phyloP scores from a whole-genome alignment of 2,113 vertebrate genomes.

The Sula dactylatra region DNA sequence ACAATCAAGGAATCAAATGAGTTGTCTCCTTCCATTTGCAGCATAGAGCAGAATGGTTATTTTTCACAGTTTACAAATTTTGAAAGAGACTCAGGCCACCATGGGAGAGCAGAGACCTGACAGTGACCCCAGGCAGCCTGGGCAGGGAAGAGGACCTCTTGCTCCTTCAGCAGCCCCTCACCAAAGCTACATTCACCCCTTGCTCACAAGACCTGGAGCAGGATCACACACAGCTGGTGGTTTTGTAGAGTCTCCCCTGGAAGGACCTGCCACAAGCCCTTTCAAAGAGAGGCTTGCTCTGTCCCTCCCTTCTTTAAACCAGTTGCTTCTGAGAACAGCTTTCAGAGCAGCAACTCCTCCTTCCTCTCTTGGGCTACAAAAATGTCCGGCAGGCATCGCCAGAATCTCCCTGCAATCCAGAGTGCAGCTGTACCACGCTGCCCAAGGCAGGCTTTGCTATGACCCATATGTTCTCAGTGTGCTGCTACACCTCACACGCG shows the following conservation, averaged over 20 bases:
- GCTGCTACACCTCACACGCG: rapidly evolving
- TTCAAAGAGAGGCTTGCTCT: not conserved
- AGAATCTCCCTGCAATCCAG: not conserved
- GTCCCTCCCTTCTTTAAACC: not conserved
- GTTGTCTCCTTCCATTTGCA: not conserved
- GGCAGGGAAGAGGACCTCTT: not conserved
- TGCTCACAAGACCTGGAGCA: not conserved
- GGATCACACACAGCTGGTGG: rapidly evolving
- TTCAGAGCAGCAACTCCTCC: not conserved
- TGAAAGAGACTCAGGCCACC: not conserved
- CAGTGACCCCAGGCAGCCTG: not conserved
- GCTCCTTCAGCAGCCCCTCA: not conserved
- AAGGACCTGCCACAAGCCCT: not conserved
- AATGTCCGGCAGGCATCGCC: not conserved
- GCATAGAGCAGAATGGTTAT: not conserved
- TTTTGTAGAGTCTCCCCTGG: not conserved
- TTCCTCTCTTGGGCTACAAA: not conserved
- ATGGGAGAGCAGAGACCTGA: not conserved
- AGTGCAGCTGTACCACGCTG: not conserved
- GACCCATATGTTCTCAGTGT: rapidly evolving
- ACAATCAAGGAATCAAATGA: not conserved
- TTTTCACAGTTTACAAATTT: not conserved
- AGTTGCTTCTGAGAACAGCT: not conserved
- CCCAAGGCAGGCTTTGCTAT: not conserved
- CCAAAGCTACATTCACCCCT: not conserved